Percentiles rank a stretch among this genome's conserved stretches.
These are phyloP conservation scores for Aphidoletes aphidimyza DNA, from an alignment of 2,888 invertebrate genomes.

Conservation along the genomic window DNA sequence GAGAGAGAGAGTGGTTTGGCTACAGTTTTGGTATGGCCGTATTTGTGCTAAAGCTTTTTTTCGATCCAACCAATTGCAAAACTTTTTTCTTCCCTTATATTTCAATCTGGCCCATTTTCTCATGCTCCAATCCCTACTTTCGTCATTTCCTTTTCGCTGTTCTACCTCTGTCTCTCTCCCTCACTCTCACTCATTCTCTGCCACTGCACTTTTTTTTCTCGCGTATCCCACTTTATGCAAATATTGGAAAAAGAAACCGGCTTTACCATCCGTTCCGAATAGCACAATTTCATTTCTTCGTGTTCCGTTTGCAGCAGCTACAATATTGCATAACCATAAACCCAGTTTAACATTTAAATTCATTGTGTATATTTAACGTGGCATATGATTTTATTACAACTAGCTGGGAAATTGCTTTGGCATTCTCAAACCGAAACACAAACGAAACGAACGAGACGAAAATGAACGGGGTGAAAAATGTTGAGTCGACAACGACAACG, in stretches of 20 bases:
- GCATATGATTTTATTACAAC: conserved; percentile 41
- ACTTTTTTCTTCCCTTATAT: conserved; percentile 13
- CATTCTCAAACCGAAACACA: background rate
- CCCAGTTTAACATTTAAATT: conserved; percentile 42
- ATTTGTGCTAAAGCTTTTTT: background rate
- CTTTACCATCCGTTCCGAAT: conserved; percentile 16
- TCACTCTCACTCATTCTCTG: too few relatives aligned
- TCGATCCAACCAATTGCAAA: background rate
- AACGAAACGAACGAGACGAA: background rate
- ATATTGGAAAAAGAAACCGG: conserved; percentile 35
- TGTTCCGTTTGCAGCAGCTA: background rate
- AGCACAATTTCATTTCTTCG: background rate
- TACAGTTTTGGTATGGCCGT: too few relatives aligned
- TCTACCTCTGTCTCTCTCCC: too few relatives aligned
- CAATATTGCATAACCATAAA: conserved; percentile 43
- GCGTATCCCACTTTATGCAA: background rate
- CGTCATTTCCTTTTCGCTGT: conserved; percentile 2
- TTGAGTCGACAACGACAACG: background rate
- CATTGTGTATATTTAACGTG: conserved; percentile 38
- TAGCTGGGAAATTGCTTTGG: background rate
- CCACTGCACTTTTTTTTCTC: background rate
- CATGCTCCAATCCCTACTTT: conserved; percentile 28
- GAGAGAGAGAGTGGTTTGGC: too few relatives aligned
- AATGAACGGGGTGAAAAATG: background rate
- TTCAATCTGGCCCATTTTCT: conserved; percentile 28